Evolutionary conservation across 2,888 invertebrate genomes (phyloP).

Genomic region (Pollenia amentaria): DNA sequence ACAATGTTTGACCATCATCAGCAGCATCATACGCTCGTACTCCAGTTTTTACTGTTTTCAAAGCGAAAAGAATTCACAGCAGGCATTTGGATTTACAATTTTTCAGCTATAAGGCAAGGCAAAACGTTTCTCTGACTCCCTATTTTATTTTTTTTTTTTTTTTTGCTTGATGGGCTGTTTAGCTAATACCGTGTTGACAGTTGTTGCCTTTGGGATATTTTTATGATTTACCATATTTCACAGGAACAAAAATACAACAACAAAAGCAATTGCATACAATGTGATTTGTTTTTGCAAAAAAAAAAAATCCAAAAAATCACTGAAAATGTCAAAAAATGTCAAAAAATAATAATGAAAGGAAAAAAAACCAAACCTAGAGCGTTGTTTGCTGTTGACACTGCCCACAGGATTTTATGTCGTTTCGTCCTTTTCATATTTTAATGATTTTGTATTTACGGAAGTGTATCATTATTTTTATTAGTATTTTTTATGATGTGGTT

Average conservation of each 20-base stretch:
- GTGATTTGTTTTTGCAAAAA: constrained; percentile 27
- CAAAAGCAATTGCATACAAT: constrained; percentile 32
- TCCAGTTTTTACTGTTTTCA: constrained; percentile 35
- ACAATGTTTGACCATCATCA: constrained; percentile 59
- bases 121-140: background rate
- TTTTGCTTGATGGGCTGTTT: constrained; percentile 31
- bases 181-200: constrained; percentile 73
- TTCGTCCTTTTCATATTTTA: constrained; percentile 53
- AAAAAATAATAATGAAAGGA: constrained; percentile 19
- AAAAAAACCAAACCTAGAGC: constrained; percentile 5
- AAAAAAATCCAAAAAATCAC: constrained; percentile 18
- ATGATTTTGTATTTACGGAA: constrained; percentile 68
- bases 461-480: constrained; percentile 70
- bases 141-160: constrained; percentile 19
- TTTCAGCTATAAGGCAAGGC: background rate
- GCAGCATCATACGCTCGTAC: background rate
- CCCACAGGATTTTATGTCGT: constrained; percentile 56
- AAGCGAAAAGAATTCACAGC: constrained; percentile 50
- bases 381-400: constrained; percentile 45
- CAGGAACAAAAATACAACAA: constrained; percentile 24
- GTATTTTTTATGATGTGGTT: constrained; percentile 64
- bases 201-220: constrained; percentile 64
- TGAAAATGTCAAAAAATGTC: constrained; percentile 37
- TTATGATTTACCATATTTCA: constrained; percentile 64
- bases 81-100: constrained; percentile 45